Percentiles rank a stretch among this genome's conserved stretches.
Conservation (phyloP, 2,888 invertebrate genomes). For the Caenorhabditis sp. region DNA sequence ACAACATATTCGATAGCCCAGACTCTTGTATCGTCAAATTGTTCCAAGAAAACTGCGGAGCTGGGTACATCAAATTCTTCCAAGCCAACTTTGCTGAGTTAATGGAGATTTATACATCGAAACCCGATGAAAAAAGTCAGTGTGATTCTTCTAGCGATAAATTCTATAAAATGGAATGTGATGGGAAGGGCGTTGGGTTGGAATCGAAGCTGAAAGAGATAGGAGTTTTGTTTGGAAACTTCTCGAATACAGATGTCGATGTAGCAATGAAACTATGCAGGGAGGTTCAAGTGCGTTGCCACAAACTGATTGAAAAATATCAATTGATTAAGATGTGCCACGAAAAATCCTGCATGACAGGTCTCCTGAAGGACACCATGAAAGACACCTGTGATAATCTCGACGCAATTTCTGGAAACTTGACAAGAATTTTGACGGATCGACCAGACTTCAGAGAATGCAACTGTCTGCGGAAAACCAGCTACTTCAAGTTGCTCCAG, state of each 20-base stretch:
- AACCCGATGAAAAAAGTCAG: not conserved
- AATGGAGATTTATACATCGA: not conserved
- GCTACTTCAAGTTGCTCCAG: not conserved
- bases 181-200: not conserved
- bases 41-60: not conserved
- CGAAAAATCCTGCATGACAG: not conserved
- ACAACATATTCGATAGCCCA: not conserved
- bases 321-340: not conserved
- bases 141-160: not conserved
- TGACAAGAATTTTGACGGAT: not conserved
- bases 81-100: not conserved
- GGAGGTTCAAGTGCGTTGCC: not conserved
- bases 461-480: not conserved
- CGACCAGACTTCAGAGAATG: not conserved
- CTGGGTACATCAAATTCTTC: not conserved
- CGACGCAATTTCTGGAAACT: not conserved
- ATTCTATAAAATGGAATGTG: not conserved
- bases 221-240: not conserved
- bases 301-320: not conserved
- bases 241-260: not conserved
- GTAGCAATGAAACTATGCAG: not conserved
- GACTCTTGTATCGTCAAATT: not conserved
- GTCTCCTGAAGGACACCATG: not conserved
- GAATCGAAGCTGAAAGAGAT: not conserved
- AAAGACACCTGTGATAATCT: not conserved